These are phyloP conservation scores for Falco concolor DNA, from an alignment of 2,797 vertebrate genomes.

Conservation along the genomic window DNA sequence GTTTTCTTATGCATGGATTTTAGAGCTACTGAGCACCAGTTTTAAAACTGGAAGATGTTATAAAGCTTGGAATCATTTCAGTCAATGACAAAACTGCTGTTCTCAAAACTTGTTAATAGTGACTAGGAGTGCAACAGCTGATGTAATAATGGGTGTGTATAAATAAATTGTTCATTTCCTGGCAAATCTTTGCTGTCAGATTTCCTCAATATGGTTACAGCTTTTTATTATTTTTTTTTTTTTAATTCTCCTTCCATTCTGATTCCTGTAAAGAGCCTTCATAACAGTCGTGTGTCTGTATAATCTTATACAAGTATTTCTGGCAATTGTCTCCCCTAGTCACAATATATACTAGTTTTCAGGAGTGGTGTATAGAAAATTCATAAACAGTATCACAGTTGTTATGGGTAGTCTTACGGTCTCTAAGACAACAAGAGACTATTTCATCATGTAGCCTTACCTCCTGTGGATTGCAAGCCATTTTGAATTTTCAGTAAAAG, in stretches of 20 bases:
- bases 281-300: neutral
- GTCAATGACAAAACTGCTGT: neutral
- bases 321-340: neutral
- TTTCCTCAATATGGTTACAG: neutral
- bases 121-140: neutral
- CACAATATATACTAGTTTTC: neutral
- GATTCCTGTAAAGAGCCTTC: neutral
- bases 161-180: slow-evolving; percentile 14
- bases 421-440: neutral
- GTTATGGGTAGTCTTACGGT: neutral
- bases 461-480: neutral
- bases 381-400: neutral
- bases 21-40: neutral
- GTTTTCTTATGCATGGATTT: neutral
- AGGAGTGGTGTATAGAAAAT: neutral
- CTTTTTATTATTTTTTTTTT: neutral
- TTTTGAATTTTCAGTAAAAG: neutral
- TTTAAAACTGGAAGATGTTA: neutral
- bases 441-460: neutral
- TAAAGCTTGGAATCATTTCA: neutral
- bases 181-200: slow-evolving; percentile 4
- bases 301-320: neutral
- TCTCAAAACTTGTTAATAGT: neutral
- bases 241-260: neutral
- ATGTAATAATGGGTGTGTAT: slow-evolving; percentile 35